phyloP scores from a whole-genome alignment of 2,113 vertebrate genomes.

The Eulemur rufifrons region DNA sequence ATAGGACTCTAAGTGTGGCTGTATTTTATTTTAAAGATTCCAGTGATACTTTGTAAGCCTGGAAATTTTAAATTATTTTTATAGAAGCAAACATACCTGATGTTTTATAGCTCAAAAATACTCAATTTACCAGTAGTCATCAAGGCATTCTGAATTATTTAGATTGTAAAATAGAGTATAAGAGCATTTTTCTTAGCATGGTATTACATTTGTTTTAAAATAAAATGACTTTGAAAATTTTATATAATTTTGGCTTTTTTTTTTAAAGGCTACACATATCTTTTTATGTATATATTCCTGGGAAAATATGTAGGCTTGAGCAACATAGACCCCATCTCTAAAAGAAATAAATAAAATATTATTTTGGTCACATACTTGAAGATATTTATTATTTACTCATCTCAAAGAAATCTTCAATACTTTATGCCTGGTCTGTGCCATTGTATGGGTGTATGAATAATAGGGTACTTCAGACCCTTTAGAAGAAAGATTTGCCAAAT shows the following conservation, averaged over 20 bases:
- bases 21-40: neutral
- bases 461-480: neutral
- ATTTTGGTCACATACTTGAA: conserved; percentile 9
- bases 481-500: neutral
- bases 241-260: neutral
- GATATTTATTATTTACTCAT: neutral
- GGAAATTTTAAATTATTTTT: neutral
- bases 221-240: conserved; percentile 2
- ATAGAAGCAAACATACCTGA: neutral
- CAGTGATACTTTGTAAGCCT: neutral
- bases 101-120: neutral
- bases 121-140: neutral
- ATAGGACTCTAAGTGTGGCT: neutral
- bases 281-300: neutral
- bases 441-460: neutral
- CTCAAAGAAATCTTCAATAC: neutral
- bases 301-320: neutral
- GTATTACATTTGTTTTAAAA: neutral
- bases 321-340: too few relatives aligned
- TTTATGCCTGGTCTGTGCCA: neutral
- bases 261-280: neutral
- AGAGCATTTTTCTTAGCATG: neutral
- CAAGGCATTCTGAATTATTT: neutral
- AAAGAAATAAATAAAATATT: neutral
- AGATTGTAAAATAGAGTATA: neutral